Evolutionary conservation across 53 echinoderm and acorn worm species (phyloP).

Genomic region (Echinarachnius parma): DNA sequence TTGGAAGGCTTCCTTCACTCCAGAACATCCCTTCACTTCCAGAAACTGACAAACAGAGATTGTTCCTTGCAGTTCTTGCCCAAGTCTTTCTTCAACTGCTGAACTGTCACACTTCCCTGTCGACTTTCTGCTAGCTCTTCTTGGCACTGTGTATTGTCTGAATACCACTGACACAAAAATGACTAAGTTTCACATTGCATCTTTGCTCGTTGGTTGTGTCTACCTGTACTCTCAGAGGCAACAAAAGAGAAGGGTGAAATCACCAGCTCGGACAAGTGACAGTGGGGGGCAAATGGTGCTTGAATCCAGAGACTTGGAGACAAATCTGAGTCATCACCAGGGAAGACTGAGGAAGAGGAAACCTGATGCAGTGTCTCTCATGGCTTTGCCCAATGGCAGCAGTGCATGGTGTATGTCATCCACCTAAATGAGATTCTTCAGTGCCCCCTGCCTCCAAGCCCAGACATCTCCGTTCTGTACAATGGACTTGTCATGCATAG

Average conservation of each 20-base stretch:
- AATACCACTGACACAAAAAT: too few relatives aligned
- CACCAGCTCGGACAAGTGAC: not conserved
- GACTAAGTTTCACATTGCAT: conserved; percentile 31
- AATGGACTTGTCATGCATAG: conserved; percentile 71
- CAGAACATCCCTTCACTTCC: conserved; percentile 48
- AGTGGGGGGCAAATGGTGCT: not conserved
- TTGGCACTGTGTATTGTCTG: conserved; percentile 54
- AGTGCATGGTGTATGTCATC: conserved; percentile 48
- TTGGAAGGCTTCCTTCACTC: conserved; percentile 43
- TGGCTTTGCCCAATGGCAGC: conserved; percentile 75
- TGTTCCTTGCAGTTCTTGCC: conserved; percentile 31
- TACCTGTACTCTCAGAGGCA: conserved; percentile 39
- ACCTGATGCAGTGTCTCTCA: conserved; percentile 61
- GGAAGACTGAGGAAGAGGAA: conserved; percentile 9
- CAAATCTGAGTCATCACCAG: conserved; percentile 12
- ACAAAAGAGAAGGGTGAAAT: not conserved
- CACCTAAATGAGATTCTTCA: conserved; percentile 63
- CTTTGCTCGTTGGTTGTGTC: conserved; percentile 62
- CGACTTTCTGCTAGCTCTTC: conserved; percentile 44
- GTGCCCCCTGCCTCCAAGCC: conserved; percentile 34
- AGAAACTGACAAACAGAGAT: conserved; percentile 15
- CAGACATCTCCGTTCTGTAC: conserved; percentile 65
- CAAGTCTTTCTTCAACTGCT: conserved; percentile 7
- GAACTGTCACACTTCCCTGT: conserved; percentile 27
- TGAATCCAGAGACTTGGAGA: not conserved